These are phyloP conservation scores for Sesamia inferens DNA, from an alignment of 2,888 invertebrate species.

Conservation along the genomic window DNA sequence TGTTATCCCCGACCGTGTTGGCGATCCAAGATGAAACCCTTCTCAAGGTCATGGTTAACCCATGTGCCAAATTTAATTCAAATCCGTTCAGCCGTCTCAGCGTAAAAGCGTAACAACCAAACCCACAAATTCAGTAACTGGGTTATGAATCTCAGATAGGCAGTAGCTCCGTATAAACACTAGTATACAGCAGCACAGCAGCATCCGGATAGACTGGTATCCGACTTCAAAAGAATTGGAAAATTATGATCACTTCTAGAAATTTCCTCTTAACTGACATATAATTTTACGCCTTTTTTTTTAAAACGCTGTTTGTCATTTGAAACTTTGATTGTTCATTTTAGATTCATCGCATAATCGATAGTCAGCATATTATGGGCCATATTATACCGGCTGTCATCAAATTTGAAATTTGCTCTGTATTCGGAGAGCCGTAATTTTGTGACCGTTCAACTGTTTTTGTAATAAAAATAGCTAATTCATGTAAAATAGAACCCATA, in stretches of 20 bases:
- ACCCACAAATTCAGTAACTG: not conserved
- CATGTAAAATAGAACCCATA: not conserved
- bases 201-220: too few relatives aligned
- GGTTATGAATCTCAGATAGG: too few relatives aligned
- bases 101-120: not conserved
- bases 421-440: not conserved
- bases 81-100: not conserved
- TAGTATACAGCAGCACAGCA: too few relatives aligned
- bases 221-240: too few relatives aligned
- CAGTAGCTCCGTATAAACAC: too few relatives aligned
- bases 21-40: not conserved
- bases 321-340: too few relatives aligned
- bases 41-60: not conserved
- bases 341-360: too few relatives aligned
- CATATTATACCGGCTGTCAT: not conserved
- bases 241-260: not conserved
- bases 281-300: not conserved
- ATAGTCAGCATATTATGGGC: not conserved
- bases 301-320: not conserved
- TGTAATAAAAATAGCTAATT: not conserved
- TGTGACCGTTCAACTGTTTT: not conserved
- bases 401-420: not conserved
- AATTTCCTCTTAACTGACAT: not conserved
- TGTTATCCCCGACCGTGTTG: not conserved
- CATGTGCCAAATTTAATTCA: not conserved